Evolutionary conservation across 1,140 invertebrate species (phyloP), one percentile per base, ranked within the genome.

Genomic region (Heliconius hermathena): DNA sequence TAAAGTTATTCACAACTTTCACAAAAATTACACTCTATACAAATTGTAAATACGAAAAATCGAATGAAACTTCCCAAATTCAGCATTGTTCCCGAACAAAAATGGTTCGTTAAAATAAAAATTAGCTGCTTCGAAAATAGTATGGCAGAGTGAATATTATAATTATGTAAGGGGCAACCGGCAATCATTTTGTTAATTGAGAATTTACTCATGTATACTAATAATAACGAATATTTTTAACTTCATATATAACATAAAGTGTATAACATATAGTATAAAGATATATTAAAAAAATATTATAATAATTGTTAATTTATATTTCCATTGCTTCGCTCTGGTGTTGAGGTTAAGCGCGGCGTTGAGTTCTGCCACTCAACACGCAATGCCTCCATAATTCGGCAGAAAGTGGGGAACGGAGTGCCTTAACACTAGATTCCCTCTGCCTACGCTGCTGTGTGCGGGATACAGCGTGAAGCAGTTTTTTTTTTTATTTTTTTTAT

Each of bases 1-100:
- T 9, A 57, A 57, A 57, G 54, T 22, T 5, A 29, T 66, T 29
- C 3, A 2, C 3, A 29, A 66, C 60, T 26, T 66, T 66, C 1
- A 11, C 22, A 66, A 66, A 66, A 66, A 66, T 66, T 66, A 66
- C 22, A 66, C 60, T 66, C 60, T 66, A 66, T 29, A 66, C 60
- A 66, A n/a, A 9, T 66, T 66, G 60, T 66, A 66, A 66, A 66
- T 66, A 66, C 8, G 60, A 66, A 66, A 66, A 66, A 66, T 66
- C 22, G 60, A 16, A 66, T 66, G 22, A 29, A 66, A 66, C 60
- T 66, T 66, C 26, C 60, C 60, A 26, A 66, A 26, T 66, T 66
- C 60, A 13, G 29, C 60, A 26, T 66, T 66, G 60, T 66, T 29
- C 60, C 9, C 26, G 26, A 66, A 66, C 33, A 72, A 72, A 70